Evolutionary conservation across 2,797 vertebrate genomes (phyloP).

Genomic region (Tokudaia muenninki): DNA sequence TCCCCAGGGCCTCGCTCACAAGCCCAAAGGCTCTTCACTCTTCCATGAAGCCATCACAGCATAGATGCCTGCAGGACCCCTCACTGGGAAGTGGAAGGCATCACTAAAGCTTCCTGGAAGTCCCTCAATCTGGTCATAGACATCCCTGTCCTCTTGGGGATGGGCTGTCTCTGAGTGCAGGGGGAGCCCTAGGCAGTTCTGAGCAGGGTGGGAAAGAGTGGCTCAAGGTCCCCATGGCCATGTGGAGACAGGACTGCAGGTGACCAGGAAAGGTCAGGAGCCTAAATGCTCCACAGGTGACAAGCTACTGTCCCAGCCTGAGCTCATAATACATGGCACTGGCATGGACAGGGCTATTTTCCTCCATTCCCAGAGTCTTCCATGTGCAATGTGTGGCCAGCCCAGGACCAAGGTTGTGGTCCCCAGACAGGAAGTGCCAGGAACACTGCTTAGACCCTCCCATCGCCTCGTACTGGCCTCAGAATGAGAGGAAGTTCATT

Average conservation of each 20-base stretch:
- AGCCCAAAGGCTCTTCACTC: background rate
- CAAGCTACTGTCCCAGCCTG: background rate
- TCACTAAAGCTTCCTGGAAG: background rate
- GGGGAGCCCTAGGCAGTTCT: background rate
- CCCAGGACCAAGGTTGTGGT: background rate
- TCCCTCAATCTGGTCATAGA: background rate
- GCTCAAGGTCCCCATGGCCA: no score
- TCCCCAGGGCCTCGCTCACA: background rate
- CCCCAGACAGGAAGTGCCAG: background rate
- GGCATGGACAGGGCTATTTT: fast-evolving
- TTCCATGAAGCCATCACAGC: background rate
- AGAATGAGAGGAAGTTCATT: background rate
- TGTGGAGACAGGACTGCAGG: background rate
- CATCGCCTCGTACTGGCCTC: background rate
- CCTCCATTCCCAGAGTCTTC: background rate
- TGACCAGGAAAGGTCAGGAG: background rate
- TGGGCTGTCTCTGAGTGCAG: background rate
- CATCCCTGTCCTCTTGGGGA: background rate
- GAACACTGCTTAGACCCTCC: no score
- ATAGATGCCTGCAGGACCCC: background rate
- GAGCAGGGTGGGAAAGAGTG: no score
- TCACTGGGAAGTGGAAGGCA: no score
- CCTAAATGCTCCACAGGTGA: background rate
- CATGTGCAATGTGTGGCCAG: fast-evolving
- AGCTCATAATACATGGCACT: background rate